phyloP scores from a whole-genome alignment of 2,113 vertebrate species.

The Syrrhaptes paradoxus region DNA sequence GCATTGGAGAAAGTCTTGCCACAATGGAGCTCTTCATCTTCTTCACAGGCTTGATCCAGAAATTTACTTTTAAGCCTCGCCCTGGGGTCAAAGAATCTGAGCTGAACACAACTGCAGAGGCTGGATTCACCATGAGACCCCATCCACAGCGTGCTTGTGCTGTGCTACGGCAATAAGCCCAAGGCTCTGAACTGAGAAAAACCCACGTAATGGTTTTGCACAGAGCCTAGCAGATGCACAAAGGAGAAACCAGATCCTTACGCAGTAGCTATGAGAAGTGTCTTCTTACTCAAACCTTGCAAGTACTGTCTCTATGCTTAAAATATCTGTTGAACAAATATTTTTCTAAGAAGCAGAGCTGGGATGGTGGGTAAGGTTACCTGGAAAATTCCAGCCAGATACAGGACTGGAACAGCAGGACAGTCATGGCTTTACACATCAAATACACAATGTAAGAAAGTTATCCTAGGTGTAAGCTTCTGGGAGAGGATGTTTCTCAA shows the following conservation, averaged over 20 bases:
- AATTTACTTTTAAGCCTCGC: slow-evolving; percentile 58
- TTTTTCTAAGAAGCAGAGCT: not conserved
- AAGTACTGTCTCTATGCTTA: not conserved
- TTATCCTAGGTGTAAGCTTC: not conserved
- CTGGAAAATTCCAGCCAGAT: not conserved
- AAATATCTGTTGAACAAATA: not conserved
- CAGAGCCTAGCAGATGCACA: not conserved
- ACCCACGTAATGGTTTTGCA: not conserved
- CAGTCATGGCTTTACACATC: not conserved
- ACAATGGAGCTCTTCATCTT: slow-evolving; percentile 76
- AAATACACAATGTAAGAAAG: not conserved
- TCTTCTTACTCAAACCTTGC: not conserved
- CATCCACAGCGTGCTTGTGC: slow-evolving; percentile 52
- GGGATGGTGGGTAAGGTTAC: not conserved
- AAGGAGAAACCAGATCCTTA: not conserved
- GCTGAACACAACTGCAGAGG: slow-evolving; percentile 20
- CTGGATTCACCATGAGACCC: slow-evolving; percentile 61
- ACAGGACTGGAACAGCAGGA: not conserved
- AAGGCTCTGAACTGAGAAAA: not conserved
- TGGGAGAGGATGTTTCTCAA: not conserved
- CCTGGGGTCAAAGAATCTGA: slow-evolving; percentile 21
- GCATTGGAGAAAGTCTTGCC: slow-evolving; percentile 67
- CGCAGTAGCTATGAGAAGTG: not conserved
- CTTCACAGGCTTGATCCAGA: slow-evolving; percentile 71
- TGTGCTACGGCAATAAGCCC: not conserved